Conservation (phyloP, 2,113 vertebrate species). For the Chauna torquata region DNA sequence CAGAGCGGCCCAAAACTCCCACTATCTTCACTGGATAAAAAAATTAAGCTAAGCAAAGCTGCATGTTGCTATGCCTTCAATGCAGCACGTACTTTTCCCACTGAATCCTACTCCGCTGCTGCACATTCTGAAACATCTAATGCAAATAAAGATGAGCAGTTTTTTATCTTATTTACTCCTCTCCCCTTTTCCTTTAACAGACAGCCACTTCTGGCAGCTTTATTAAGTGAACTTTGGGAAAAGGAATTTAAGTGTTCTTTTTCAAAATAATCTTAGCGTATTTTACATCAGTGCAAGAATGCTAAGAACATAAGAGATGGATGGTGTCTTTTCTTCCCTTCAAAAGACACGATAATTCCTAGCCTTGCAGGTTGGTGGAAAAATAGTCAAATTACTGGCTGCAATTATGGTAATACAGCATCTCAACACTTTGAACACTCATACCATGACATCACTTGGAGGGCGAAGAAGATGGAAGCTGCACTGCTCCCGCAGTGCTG, state of each 20-base stretch:
- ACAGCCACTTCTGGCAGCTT: background rate
- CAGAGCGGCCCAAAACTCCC: background rate
- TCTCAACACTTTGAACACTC: background rate
- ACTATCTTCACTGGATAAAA: background rate
- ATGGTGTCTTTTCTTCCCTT: slow-evolving; percentile 30
- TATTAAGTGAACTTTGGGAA: slow-evolving; percentile 2
- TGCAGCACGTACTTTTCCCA: background rate
- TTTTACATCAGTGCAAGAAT: slow-evolving; percentile 19
- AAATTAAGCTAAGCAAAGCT: background rate
- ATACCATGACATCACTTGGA: background rate
- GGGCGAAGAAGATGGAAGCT: background rate
- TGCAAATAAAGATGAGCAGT: background rate
- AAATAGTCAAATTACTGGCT: background rate
- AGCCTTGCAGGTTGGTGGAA: background rate
- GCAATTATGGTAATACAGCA: background rate
- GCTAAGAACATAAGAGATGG: background rate
- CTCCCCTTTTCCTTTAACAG: background rate
- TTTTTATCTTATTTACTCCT: slow-evolving; percentile 39
- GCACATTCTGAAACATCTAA: background rate
- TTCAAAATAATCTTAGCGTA: slow-evolving; percentile 39
- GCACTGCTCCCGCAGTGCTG: accelerated
- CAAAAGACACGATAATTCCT: slow-evolving; percentile 10
- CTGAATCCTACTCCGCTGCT: background rate
- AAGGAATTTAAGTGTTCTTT: slow-evolving; percentile 9
- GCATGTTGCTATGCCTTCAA: background rate